Conservation (phyloP, 2,797 vertebrate species). For the Sciaenops ocellatus region DNA sequence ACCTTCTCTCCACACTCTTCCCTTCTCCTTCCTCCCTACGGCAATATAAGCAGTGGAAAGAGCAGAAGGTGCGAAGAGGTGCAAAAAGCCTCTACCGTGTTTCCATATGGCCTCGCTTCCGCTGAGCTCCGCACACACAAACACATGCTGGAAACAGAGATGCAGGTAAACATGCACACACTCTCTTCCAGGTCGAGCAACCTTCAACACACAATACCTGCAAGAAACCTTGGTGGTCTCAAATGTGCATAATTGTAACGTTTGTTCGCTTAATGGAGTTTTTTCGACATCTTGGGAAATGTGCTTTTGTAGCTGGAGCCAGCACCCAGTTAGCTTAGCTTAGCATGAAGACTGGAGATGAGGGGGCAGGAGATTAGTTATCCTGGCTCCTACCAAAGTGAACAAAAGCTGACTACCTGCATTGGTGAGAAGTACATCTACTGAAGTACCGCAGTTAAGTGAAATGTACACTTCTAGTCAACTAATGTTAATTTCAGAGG, state of each 20-base stretch:
- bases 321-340: not conserved
- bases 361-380: too few species aligned
- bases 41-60: conserved; percentile 57
- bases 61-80: conserved; percentile 78
- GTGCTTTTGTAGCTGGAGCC: too few species aligned
- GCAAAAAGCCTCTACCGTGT: conserved; percentile 76
- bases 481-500: not conserved
- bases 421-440: not conserved
- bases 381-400: too few species aligned
- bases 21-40: conserved; percentile 51
- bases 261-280: too few species aligned
- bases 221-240: not conserved
- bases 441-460: too few species aligned
- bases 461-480: too few species aligned
- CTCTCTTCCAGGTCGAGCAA: not conserved
- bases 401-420: too few species aligned
- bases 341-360: not conserved
- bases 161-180: conserved; percentile 20
- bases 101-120: conserved; percentile 65
- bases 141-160: conserved; percentile 10
- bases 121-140: conserved; percentile 16
- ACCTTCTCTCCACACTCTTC: conserved; percentile 38
- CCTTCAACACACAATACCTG: not conserved
- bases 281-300: too few species aligned
- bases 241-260: too few species aligned